phyloP scores from a whole-genome alignment of 2,113 vertebrate genomes.

The Cinclus mexicanus region DNA sequence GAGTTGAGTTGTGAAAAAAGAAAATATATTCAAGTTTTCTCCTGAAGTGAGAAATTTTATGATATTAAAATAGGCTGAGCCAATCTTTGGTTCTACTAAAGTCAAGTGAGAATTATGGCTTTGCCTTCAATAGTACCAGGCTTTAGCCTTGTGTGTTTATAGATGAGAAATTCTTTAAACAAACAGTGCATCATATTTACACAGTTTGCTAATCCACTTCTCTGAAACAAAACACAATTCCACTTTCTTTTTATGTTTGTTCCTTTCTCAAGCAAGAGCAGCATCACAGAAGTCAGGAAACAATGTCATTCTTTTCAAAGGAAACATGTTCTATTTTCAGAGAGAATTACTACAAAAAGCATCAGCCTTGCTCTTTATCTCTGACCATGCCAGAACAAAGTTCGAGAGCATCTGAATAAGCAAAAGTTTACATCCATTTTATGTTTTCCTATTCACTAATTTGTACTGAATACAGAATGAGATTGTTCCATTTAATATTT shows the following conservation, averaged over 20 bases:
- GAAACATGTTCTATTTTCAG: slow-evolving; percentile 43
- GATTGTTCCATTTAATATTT: neutral
- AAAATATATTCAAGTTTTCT: neutral
- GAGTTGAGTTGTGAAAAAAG: neutral
- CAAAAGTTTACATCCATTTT: neutral
- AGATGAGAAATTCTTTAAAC: slow-evolving; percentile 12
- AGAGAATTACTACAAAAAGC: neutral
- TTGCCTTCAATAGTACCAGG: neutral
- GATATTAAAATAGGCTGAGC: neutral
- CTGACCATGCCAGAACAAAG: neutral
- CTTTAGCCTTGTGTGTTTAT: neutral
- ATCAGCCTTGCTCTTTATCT: neutral
- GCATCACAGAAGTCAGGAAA: neutral
- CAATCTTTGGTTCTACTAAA: neutral
- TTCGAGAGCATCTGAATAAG: neutral
- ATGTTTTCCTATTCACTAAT: neutral
- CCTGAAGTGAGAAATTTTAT: neutral
- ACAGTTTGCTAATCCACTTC: slow-evolving; percentile 15
- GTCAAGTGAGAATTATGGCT: neutral
- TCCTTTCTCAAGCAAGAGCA: neutral
- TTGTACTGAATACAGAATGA: neutral
- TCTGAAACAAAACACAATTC: neutral
- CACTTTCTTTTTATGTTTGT: slow-evolving; percentile 2
- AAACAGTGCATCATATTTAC: neutral
- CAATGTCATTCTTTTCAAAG: slow-evolving; percentile 27